A percentile compares a stretch with the other conserved stretches of the same genome.
Evolutionary conservation across 2,888 invertebrate species (phyloP).

Genomic region (Chymomyza amoena): DNA sequence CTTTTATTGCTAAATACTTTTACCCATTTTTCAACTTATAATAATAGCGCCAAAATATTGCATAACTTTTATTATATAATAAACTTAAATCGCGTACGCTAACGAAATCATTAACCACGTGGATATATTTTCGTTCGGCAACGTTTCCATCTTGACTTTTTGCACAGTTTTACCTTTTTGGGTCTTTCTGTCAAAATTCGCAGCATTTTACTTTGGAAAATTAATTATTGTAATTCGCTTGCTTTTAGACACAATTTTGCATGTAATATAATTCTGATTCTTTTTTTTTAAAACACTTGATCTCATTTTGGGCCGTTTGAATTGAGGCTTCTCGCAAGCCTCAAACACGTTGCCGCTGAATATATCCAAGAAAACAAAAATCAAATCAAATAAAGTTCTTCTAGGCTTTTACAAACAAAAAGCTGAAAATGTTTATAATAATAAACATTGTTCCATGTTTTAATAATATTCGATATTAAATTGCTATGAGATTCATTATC

Average conservation of each 20-base stretch:
- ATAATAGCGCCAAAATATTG: constrained; percentile 59
- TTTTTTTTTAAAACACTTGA: constrained; percentile 44
- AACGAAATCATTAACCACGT: constrained; percentile 48
- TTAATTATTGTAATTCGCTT: constrained; percentile 56
- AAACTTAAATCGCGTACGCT: constrained; percentile 14
- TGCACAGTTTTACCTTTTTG: constrained; percentile 43
- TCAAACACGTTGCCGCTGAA: constrained; percentile 69
- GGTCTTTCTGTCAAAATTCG: background rate
- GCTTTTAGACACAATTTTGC: constrained; percentile 66
- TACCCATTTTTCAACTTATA: constrained; percentile 47
- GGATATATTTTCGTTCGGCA: constrained; percentile 74
- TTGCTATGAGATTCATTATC: constrained; percentile 25
- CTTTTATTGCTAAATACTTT: constrained; percentile 23
- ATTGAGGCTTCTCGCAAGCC: constrained; percentile 10
- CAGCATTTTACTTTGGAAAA: constrained; percentile 30
- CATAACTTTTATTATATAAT: constrained; percentile 57
- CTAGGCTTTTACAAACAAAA: constrained; percentile 80
- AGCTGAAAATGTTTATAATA: constrained; percentile 45
- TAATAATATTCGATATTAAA: constrained; percentile 49
- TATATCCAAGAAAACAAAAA: constrained; percentile 71
- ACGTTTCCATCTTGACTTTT: constrained; percentile 65
- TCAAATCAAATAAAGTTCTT: constrained; percentile 69
- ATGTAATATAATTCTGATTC: constrained; percentile 49
- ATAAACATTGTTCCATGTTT: constrained; percentile 47
- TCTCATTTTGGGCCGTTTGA: constrained; percentile 45